Base-by-base conservation (phyloP, 30 jellyfish, hydroid and myxozoan species). In the Sanderia malayensis region DNA sequence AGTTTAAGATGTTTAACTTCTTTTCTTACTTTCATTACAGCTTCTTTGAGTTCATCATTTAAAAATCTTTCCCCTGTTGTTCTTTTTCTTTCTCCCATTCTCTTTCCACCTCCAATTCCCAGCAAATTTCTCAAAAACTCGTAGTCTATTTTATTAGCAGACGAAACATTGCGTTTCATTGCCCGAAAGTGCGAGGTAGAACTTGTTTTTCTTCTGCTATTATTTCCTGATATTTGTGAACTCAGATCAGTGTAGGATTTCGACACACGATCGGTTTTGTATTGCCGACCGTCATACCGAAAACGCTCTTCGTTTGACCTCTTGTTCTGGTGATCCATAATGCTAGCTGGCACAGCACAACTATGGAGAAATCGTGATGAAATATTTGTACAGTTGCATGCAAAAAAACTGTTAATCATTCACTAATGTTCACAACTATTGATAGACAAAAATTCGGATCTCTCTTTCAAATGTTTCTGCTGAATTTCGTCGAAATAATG, bases 11-110 rank as follows among this genome's bases (percentile, higher is more conserved):
- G 59, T 30, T 73, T 32, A 33, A 66, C 95, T 73, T 74, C 84
- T 53, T 46, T 27, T n/a, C 95, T 77, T 20, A 83, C 80, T 65
- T 73, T 73, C 32, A 59, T 21, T 30, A 83, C 95, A 22, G 95
- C 95, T 46, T 83, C 89, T 49, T 61, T 73, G 63, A 83, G 37
- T 61, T 83, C 95, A 15, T 73, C 84, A 65, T 74, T 83, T 58
- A 65, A 66, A 44, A 83, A 83, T 13, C 82, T 70, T 52, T 83
- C 95, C 46, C 63, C 53, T 8, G 20, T 25, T 3, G 82, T 28
- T 41, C 67, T 26, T 58, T 57, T 44, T 20, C 76, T 69, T 41
- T 47, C 44, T 47, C 78, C 84, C 82, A 45, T 44, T 58, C 31
- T 41, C 59, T 20, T 33, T 24, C 29, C 57, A 21, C 69, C 58